phyloP scores from a whole-genome alignment of 2,797 vertebrate genomes.

The Pantherophis vulpinus region DNA sequence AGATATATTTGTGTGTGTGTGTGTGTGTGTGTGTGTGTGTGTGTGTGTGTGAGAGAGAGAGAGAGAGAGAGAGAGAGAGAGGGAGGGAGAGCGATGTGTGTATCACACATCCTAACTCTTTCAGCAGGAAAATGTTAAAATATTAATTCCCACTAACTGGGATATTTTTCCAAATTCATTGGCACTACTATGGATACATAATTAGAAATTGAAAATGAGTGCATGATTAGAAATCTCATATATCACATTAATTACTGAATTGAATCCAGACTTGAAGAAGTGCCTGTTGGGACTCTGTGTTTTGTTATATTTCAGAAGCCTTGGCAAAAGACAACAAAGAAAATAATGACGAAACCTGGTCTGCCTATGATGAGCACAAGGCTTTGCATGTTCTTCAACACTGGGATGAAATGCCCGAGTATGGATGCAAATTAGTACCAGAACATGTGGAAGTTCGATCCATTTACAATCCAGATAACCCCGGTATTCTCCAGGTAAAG shows the following conservation, averaged over 20 bases:
- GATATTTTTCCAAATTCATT: not conserved
- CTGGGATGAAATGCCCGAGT: conserved; percentile 87
- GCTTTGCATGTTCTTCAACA: conserved; percentile 83
- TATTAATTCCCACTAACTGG: not conserved
- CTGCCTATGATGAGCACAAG: conserved; percentile 78
- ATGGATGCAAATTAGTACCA: conserved; percentile 81
- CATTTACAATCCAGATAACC: conserved; percentile 77
- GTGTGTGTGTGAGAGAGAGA: no score
- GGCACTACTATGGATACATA: not conserved
- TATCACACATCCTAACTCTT: not conserved
- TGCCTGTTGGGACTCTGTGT: not conserved
- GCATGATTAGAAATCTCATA: not conserved
- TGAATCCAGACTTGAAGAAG: not conserved
- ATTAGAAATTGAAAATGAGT: not conserved
- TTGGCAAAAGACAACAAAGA: conserved; percentile 73
- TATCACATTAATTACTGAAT: not conserved
- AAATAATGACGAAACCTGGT: conserved; percentile 66
- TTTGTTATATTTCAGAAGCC: conserved; percentile 65
- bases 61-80: no score
- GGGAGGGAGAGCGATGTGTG: no score
- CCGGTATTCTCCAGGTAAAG: conserved; percentile 85
- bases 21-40: not conserved
- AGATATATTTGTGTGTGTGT: not conserved
- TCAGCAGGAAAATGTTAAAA: not conserved
- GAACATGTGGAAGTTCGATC: conserved; percentile 89